Evolutionary conservation across 1,140 invertebrate genomes (phyloP).

Genomic region (Kradibia gibbosae): DNA sequence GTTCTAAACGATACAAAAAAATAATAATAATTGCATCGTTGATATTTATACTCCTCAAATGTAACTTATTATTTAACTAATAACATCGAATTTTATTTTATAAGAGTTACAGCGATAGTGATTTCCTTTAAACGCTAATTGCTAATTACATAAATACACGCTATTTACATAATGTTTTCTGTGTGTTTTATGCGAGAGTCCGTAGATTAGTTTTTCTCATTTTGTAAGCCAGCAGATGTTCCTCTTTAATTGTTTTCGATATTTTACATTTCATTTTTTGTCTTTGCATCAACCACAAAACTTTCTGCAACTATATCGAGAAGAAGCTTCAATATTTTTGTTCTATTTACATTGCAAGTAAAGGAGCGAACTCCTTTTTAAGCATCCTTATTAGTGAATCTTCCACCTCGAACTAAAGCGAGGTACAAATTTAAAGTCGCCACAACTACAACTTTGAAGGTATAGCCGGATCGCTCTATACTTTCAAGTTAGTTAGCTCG

Average conservation of each 20-base stretch:
- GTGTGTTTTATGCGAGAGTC: slow-evolving; percentile 48
- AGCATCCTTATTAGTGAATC: neutral
- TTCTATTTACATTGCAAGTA: slow-evolving; percentile 41
- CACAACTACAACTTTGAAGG: slow-evolving; percentile 60
- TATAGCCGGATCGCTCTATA: slow-evolving; percentile 63
- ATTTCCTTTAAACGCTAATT: slow-evolving; percentile 45
- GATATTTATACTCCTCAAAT: slow-evolving; percentile 21
- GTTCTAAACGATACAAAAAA: slow-evolving; percentile 30
- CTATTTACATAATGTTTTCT: slow-evolving; percentile 64
- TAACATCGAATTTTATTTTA: slow-evolving; percentile 43
- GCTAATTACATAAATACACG: slow-evolving; percentile 73
- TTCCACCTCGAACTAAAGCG: slow-evolving; percentile 34
- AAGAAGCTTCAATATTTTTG: slow-evolving; percentile 9
- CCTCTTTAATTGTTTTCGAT: slow-evolving; percentile 30
- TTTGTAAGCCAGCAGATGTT: slow-evolving; percentile 40
- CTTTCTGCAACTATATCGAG: neutral
- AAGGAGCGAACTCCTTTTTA: neutral
- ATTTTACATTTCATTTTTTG: slow-evolving; percentile 5
- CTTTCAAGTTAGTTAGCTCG: slow-evolving; percentile 65
- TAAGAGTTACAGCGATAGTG: slow-evolving; percentile 40
- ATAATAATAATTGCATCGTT: slow-evolving; percentile 25
- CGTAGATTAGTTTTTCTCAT: slow-evolving; percentile 22
- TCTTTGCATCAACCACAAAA: neutral
- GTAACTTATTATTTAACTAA: slow-evolving; percentile 36
- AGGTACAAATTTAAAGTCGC: slow-evolving; percentile 30